A percentile compares a stretch with the other conserved stretches of the same genome.
Evolutionary conservation across 2,888 invertebrate genomes (phyloP).

Genomic region (Seira sanloemensis): DNA sequence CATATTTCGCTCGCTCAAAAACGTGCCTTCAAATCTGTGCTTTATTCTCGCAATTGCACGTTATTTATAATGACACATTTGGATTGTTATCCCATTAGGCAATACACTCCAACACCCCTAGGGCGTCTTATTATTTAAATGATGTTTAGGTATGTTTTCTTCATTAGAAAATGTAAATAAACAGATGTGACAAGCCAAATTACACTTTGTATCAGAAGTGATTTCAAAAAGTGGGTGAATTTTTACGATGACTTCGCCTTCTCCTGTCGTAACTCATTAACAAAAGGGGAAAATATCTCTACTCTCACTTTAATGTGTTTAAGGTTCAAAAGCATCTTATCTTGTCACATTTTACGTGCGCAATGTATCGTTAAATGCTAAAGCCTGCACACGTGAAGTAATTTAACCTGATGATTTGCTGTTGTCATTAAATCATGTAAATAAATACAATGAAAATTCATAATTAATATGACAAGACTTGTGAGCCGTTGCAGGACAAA

Average conservation of each 20-base stretch:
- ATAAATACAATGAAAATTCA: conserved; percentile 15
- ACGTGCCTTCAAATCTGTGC: too few species aligned
- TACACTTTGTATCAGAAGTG: not conserved
- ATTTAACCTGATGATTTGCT: not conserved
- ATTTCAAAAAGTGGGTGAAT: conserved; percentile 14
- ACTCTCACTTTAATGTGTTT: conserved; percentile 41
- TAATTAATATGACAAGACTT: conserved; percentile 54
- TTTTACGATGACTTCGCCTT: conserved; percentile 2
- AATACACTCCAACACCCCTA: too few species aligned
- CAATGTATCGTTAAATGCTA: not conserved
- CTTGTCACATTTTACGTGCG: not conserved
- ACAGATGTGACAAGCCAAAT: not conserved
- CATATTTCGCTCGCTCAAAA: too few species aligned
- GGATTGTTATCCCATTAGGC: too few species aligned
- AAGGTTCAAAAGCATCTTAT: conserved; percentile 12
- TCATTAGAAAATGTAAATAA: not conserved
- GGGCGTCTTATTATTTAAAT: too few species aligned
- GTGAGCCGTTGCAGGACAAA: conserved; percentile 18
- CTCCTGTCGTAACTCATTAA: conserved; percentile 43
- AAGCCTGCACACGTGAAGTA: not conserved
- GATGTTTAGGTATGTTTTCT: too few species aligned
- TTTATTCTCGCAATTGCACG: too few species aligned
- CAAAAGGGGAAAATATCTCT: conserved; percentile 1
- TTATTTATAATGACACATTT: too few species aligned
- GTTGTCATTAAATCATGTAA: not conserved